These are phyloP conservation scores for Oryctolagus cuniculus DNA, from an alignment of 2,113 vertebrate genomes.

Conservation along the genomic window DNA sequence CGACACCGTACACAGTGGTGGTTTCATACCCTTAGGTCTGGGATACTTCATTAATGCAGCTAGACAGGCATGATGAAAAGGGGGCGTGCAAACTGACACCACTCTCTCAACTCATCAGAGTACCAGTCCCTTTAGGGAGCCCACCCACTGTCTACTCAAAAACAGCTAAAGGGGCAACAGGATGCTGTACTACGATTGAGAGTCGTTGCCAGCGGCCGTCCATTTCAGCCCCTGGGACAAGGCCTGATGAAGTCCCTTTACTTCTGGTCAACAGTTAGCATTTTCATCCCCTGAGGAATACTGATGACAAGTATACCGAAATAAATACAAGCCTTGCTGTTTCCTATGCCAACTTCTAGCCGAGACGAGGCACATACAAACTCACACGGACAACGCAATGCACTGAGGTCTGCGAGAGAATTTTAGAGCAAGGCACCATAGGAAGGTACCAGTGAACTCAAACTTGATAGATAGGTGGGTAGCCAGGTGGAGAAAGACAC, in stretches of 20 bases:
- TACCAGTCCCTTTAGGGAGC: too few relatives aligned
- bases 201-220: not conserved
- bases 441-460: not conserved
- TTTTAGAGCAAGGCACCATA: fast-evolving
- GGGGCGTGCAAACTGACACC: too few relatives aligned
- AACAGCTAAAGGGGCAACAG: too few relatives aligned
- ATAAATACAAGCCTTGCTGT: not conserved
- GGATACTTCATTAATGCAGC: too few relatives aligned
- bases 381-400: not conserved
- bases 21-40: too few relatives aligned
- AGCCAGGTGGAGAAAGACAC: not conserved
- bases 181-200: not conserved
- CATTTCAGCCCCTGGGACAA: not conserved
- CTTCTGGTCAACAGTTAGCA: not conserved
- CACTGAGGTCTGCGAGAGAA: not conserved
- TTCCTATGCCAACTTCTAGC: not conserved
- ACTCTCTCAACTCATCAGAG: too few relatives aligned
- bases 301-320: not conserved
- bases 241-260: not conserved
- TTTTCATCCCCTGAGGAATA: conserved; percentile 32
- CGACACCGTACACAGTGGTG: too few relatives aligned
- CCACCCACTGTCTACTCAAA: too few relatives aligned
- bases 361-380: not conserved
- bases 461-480: not conserved
- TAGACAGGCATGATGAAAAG: too few relatives aligned